Evolutionary conservation across 2,888 invertebrate species (phyloP), one percentile per base, ranked within the genome.

Genomic region (Parnassius apollo): DNA sequence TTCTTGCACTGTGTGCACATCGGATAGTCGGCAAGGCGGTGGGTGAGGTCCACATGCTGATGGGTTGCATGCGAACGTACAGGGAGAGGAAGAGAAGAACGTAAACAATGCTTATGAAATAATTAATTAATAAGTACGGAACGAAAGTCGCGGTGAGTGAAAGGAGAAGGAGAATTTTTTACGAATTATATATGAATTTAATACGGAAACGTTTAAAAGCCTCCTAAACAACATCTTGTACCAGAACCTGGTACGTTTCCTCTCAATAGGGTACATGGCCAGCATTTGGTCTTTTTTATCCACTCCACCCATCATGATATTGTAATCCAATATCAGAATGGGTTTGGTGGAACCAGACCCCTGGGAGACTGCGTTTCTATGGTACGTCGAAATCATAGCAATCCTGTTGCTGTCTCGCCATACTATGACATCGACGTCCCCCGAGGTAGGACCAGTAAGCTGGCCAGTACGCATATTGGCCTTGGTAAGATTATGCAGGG

Each of bases 231-330:
- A 51, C 4, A 22, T 35, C 22, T 48, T 56, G 56, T 44, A 56
- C 48, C 46, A 56, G 11, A 56, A 18, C 8, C 45, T 56, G 45
- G 48, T 56, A 44, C 45, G 22, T 18, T 22, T 45, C 9, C 56
- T 48, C 22, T 56, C 48, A 45, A 56, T 56, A 13, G 52, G 52
- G 42, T 49, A 59, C 59, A 51, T 59, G 35, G 25, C 52, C 35
- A 25, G 2, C 25, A 25, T 25, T 25, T 25, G 25, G 1, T 25
- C 2, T 25, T 25, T 25, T 25, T 25, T 35, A 10, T 35, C 35
- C 10, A 51, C 22, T 2, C 51, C 54, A 62, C 65, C 53, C 62
- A 62, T 58, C 42, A 52, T 50, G 13, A 63, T 46, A 56, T 63
- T 63, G 25, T 59, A 63, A 18, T 59, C 59, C 12, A n/a, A 49